phyloP scores from a whole-genome alignment of 2,888 invertebrate genomes.

The Cheilosia variabilis region DNA sequence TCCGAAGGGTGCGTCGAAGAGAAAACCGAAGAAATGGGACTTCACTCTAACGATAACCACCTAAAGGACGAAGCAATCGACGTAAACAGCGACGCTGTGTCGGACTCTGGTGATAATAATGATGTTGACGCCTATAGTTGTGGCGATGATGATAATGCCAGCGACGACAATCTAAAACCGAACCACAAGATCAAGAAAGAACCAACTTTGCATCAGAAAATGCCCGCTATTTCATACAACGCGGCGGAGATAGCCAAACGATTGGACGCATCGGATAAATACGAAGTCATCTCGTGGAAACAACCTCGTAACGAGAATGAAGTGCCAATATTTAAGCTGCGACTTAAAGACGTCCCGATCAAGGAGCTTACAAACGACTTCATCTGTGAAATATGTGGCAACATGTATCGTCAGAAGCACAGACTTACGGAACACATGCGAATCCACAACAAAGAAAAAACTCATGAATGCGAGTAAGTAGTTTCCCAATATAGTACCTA shows the following conservation, averaged over 20 bases:
- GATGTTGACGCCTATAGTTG: conserved; percentile 5
- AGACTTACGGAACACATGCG: conserved; percentile 82
- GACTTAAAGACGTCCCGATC: conserved; percentile 22
- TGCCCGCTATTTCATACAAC: conserved; percentile 11
- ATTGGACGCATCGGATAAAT: conserved; percentile 56
- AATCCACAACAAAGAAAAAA: conserved; percentile 79
- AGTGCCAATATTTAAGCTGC: conserved; percentile 60
- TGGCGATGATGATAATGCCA: not conserved
- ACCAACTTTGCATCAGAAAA: not conserved
- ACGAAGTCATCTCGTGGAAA: conserved; percentile 63
- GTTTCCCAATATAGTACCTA: not conserved
- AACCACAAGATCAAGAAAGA: conserved; percentile 18
- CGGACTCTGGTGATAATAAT: conserved; percentile 71
- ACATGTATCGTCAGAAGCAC: conserved; percentile 81
- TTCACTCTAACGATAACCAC: not conserved
- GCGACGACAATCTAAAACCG: not conserved
- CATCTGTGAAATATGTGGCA: conserved; percentile 82
- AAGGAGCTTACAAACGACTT: conserved; percentile 74
- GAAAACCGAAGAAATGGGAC: conserved; percentile 35
- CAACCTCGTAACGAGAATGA: conserved; percentile 43
- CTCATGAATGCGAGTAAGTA: conserved; percentile 80
- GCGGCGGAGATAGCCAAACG: conserved; percentile 55
- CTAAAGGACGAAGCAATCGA: conserved; percentile 20
- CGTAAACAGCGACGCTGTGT: conserved; percentile 4
- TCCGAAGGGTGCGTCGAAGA: conserved; percentile 38